Conservation (phyloP, 92 coral and sea anemone species). For the Phenganax marumi region DNA sequence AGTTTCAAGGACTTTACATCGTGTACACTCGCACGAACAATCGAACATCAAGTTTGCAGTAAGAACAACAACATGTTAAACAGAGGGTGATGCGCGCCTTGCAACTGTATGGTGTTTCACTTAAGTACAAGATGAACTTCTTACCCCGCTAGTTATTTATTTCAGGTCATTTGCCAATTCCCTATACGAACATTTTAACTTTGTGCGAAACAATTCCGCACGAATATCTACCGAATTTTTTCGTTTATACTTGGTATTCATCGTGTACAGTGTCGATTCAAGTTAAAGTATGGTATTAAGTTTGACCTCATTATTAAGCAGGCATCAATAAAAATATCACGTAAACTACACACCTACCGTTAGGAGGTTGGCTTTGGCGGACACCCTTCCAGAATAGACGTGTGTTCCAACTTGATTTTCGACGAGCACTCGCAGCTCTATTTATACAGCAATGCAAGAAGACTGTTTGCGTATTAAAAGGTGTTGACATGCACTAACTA, state of each 20-base stretch:
- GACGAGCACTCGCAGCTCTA: slow-evolving; percentile 18
- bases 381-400: slow-evolving; percentile 10
- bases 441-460: slow-evolving; percentile 35
- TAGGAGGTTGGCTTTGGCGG: background rate
- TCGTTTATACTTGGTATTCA: too few species aligned
- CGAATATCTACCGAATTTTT: background rate
- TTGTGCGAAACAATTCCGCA: background rate
- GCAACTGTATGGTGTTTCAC: too few species aligned
- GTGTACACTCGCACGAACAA: too few species aligned
- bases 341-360: slow-evolving; percentile 43
- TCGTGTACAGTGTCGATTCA: background rate
- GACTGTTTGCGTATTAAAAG: slow-evolving; percentile 37
- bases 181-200: slow-evolving; percentile 8
- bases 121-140: too few species aligned
- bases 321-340: background rate
- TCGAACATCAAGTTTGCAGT: too few species aligned
- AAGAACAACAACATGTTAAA: too few species aligned
- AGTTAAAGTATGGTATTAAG: too few species aligned
- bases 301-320: too few species aligned
- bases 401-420: slow-evolving; percentile 10
- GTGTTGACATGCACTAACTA: slow-evolving; percentile 40
- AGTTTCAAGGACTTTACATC: too few species aligned
- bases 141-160: background rate
- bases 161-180: background rate
- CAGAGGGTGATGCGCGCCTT: too few species aligned